Conservation (phyloP, 2,888 invertebrate species). For the Eurytoma californica region DNA sequence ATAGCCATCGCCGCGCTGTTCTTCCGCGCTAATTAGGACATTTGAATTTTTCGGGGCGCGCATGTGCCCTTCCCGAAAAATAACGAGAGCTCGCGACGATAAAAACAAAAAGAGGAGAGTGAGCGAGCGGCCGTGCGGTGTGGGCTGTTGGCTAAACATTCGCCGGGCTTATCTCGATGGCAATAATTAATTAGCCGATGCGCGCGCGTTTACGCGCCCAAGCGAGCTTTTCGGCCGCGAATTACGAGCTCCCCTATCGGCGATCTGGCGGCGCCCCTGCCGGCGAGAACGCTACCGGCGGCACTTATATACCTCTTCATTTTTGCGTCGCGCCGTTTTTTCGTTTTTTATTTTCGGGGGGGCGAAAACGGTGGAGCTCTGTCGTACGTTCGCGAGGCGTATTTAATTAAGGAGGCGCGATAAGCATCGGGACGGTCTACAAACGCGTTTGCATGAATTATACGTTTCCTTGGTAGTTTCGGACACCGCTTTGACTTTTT, state of each 20-base stretch:
- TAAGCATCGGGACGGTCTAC: slow-evolving; percentile 12
- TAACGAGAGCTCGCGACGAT: slow-evolving; percentile 28
- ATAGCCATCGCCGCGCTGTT: slow-evolving; percentile 4
- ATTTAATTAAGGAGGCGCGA: slow-evolving; percentile 39
- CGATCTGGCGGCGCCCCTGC: not conserved
- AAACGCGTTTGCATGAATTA: slow-evolving; percentile 27
- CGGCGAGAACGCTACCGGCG: not conserved
- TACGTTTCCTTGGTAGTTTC: slow-evolving; percentile 10
- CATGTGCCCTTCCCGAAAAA: slow-evolving; percentile 20
- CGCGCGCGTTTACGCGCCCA: slow-evolving; percentile 9
- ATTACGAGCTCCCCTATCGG: not conserved
- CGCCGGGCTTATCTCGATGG: slow-evolving; percentile 66
- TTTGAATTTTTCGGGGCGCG: slow-evolving; percentile 45
- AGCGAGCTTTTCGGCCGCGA: not conserved
- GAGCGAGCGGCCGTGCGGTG: slow-evolving; percentile 27
- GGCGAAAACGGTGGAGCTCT: not conserved
- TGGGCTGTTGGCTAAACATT: slow-evolving; percentile 73
- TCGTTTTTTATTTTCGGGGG: not conserved
- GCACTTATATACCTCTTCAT: slow-evolving; percentile 25
- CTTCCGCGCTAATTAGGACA: slow-evolving; percentile 52
- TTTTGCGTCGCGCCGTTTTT: not conserved
- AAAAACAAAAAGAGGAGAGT: not conserved
- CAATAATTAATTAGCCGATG: slow-evolving; percentile 56
- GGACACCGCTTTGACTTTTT: not conserved
- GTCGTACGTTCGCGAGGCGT: not conserved